phyloP scores from a whole-genome alignment of 1,140 invertebrate species.

The Drosophila prosaltans region DNA sequence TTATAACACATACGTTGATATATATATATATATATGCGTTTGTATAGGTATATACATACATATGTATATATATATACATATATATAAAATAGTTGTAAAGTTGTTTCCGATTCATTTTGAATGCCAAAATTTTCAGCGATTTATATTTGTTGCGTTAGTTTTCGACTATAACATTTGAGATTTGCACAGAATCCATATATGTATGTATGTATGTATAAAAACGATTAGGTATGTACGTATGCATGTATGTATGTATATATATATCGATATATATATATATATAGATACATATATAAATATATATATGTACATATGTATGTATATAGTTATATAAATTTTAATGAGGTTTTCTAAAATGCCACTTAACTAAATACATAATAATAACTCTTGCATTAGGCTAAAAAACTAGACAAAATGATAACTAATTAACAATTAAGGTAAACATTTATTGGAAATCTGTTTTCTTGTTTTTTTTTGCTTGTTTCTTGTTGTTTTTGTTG shows the following conservation, averaged over 20 bases:
- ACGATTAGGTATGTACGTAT: constrained; percentile 1
- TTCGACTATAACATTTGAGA: constrained; percentile 66
- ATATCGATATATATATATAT: not conserved
- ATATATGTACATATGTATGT: constrained; percentile 23
- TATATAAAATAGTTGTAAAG: not conserved
- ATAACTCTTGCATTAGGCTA: constrained; percentile 75
- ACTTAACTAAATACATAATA: constrained; percentile 77
- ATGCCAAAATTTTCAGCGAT: not conserved
- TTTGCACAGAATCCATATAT: constrained; percentile 56
- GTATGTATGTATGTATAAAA: constrained; percentile 10
- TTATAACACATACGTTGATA: constrained; percentile 31
- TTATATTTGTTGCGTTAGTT: constrained; percentile 29
- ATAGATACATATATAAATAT: not conserved
- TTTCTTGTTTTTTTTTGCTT: constrained; percentile 32
- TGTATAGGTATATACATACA: constrained; percentile 37
- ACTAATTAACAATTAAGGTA: constrained; percentile 82
- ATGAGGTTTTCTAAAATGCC: constrained; percentile 68
- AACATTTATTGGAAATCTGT: constrained; percentile 78
- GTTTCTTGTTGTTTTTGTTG: constrained; percentile 1
- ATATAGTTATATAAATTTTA: constrained; percentile 49
- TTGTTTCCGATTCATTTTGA: not conserved
- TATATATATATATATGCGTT: constrained; percentile 37
- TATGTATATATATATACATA: constrained; percentile 44
- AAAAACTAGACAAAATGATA: constrained; percentile 80
- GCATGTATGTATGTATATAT: not conserved